Percentiles rank a stretch among this genome's conserved stretches.
Conservation (phyloP, 2,797 vertebrate species). For the Phoxinus dragarum region DNA sequence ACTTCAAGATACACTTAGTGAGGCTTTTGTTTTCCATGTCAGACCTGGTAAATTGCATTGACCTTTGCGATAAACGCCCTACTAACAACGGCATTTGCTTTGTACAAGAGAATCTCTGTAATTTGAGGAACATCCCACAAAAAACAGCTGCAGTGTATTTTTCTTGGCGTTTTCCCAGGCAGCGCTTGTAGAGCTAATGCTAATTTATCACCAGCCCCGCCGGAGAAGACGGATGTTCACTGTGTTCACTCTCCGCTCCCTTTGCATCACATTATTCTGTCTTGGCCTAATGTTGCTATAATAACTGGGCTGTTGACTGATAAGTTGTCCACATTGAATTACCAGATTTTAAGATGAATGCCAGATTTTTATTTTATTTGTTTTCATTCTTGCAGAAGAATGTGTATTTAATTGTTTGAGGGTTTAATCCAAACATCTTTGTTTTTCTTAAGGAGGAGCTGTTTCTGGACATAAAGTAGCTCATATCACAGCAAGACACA, state of each 20-base stretch:
- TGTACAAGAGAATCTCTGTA: constrained; percentile 20
- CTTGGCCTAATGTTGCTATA: constrained; percentile 28
- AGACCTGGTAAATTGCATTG: constrained; percentile 20
- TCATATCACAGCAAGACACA: constrained; percentile 9
- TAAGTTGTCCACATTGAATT: constrained; percentile 19
- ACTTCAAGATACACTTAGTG: not conserved
- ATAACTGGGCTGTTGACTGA: constrained; percentile 32
- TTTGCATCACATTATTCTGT: constrained; percentile 39
- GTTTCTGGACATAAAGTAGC: not conserved
- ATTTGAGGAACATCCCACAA: constrained; percentile 42
- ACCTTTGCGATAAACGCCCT: constrained; percentile 13
- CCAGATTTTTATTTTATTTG: not conserved
- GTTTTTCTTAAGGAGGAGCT: not conserved
- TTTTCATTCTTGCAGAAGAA: constrained; percentile 1
- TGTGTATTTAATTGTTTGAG: constrained; percentile 12
- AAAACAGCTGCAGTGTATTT: constrained; percentile 59
- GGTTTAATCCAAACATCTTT: not conserved
- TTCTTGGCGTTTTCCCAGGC: constrained; percentile 53
- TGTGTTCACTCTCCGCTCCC: constrained; percentile 29
- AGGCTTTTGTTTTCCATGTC: not conserved
- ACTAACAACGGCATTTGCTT: constrained; percentile 14
- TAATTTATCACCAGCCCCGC: constrained; percentile 53
- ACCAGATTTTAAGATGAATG: constrained; percentile 10
- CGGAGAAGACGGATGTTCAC: constrained; percentile 30
- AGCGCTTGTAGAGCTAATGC: constrained; percentile 35